A percentile compares a stretch with the other conserved stretches of the same genome.
Conservation (phyloP, 2,797 vertebrate genomes). For the Atherinosoma microstoma region DNA sequence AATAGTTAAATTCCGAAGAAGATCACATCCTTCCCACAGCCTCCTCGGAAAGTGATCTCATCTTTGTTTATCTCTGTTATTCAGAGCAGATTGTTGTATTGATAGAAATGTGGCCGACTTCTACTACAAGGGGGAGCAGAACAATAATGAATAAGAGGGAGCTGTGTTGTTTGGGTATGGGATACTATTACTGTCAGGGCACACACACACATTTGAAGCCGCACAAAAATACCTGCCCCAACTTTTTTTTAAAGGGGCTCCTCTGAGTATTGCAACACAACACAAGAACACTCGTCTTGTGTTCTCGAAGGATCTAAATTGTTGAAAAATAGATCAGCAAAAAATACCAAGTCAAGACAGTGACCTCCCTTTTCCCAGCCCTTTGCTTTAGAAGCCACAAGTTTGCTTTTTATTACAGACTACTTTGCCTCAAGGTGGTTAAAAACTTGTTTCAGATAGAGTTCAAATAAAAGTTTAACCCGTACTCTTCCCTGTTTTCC, state of each 20-base stretch:
- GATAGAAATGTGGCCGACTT: conserved; percentile 29
- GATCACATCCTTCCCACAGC: conserved; percentile 52
- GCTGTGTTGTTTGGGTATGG: conserved; percentile 39
- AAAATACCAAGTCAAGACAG: neutral
- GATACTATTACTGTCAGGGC: conserved; percentile 4
- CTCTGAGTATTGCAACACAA: conserved; percentile 19
- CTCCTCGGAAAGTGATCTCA: conserved; percentile 53
- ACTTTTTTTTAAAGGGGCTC: conserved; percentile 8
- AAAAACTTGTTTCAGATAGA: neutral
- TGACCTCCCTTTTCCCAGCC: neutral
- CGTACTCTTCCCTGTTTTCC: neutral
- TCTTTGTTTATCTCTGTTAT: conserved; percentile 44
- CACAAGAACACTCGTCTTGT: neutral
- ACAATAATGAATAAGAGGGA: conserved; percentile 26
- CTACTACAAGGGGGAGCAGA: conserved; percentile 11
- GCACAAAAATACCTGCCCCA: conserved; percentile 21
- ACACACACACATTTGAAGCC: conserved; percentile 25
- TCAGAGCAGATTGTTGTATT: conserved; percentile 52
- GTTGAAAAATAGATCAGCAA: conserved; percentile 12
- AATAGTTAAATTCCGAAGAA: conserved; percentile 42
- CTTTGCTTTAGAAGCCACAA: neutral
- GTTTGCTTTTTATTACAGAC: neutral
- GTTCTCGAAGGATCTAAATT: conserved; percentile 23
- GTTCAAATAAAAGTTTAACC: neutral
- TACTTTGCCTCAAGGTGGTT: neutral